Evolutionary conservation across 2,888 invertebrate genomes (phyloP), one percentile per base, ranked within the genome.

Genomic region (Quadroppia sp.): DNA sequence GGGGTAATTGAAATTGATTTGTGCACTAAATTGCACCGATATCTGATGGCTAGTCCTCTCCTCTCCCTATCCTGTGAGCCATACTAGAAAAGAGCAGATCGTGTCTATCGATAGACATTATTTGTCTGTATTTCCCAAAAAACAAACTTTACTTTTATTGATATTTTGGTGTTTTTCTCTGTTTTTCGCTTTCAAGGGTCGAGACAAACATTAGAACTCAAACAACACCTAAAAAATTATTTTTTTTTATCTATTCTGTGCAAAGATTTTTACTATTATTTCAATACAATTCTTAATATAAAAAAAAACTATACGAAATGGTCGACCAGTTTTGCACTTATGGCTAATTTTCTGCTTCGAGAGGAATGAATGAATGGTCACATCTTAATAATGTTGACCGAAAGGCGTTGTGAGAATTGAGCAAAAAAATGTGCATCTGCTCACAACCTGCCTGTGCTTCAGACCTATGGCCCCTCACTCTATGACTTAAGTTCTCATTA

Each of bases 1-100:
- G 69, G 28, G 69, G 28, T 69, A 69, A 69, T 69, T 69, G 69
- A 69, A 69, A 69, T 69, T 69, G 69, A 69, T 69, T 69, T 69
- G 69, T 69, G 69, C 42, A 42, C 25, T 42, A n/a, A 69, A 69
- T 69, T 25, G 69, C 69, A 69, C 42, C 42, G 45, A 69, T 69
- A 42, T 69, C 69, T 69, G 69, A 69, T 69, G 25, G 6, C 42
- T 42, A 45, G 42, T 25, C 20, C 61, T 64, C 61, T n/a, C 6
- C 36, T 28, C 32, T 53, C 20, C 25, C 53, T 53, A 2, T 25
- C 53, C 53, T 53, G 23, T 6, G 7, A 53, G 13, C 53, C 20
- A 53, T 20, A 15, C 53, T 23, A 23, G 32, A 64, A 64, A 64
- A 64, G 20, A 32, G 13, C n/a, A 64, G 64, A 64, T 64, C 64